Percentiles rank a stretch among this genome's conserved stretches.
Conservation (phyloP, 2,888 invertebrate species). For the Leptura quadrifasciata region DNA sequence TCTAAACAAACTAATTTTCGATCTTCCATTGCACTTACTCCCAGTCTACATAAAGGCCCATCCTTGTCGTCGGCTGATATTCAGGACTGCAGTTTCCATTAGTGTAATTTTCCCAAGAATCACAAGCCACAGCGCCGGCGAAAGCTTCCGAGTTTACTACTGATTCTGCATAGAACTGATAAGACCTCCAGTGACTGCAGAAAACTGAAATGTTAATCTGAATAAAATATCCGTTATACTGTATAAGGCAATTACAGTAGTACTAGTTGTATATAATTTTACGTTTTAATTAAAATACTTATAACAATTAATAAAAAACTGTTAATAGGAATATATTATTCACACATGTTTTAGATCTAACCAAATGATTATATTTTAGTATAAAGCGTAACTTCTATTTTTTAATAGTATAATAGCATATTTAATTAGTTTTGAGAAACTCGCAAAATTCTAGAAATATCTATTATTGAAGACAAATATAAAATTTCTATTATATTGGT, state of each 20-base stretch:
- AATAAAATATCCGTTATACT: not conserved
- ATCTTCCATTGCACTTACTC: constrained; percentile 70
- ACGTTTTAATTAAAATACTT: no score
- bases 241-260: not conserved
- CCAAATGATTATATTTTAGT: no score
- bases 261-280: no score
- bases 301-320: not conserved
- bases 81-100: constrained; percentile 73
- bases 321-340: no score
- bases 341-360: no score
- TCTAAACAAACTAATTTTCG: no score
- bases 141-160: constrained; percentile 75
- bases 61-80: constrained; percentile 67
- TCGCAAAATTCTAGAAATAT: no score
- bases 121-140: constrained; percentile 73
- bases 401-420: no score
- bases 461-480: no score
- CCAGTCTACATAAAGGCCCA: constrained; percentile 75
- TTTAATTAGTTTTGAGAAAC: no score
- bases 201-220: constrained; percentile 73
- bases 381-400: no score
- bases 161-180: constrained; percentile 78
- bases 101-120: constrained; percentile 74
- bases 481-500: no score
- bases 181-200: constrained; percentile 81